phyloP scores from a whole-genome alignment of 2,888 invertebrate genomes.

The Yponomeuta cagnagella region DNA sequence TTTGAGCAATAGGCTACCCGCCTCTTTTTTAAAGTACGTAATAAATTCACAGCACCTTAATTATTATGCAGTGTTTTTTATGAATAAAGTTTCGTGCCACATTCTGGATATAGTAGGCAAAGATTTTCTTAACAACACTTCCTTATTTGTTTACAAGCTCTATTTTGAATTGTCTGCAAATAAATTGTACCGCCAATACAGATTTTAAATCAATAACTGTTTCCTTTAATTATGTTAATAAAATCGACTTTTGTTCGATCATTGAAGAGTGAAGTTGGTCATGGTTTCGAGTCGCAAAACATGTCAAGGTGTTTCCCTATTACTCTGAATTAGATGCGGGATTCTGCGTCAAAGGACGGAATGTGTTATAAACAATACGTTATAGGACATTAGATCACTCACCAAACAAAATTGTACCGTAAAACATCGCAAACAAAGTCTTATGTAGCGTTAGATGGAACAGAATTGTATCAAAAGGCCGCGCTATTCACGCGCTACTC shows the following conservation, averaged over 20 bases:
- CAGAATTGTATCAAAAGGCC: background rate
- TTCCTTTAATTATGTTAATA: background rate
- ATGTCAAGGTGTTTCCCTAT: slow-evolving; percentile 60
- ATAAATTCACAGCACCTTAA: too few relatives aligned
- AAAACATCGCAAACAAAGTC: background rate
- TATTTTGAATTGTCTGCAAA: background rate
- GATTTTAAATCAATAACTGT: background rate
- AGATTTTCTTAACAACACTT: too few relatives aligned
- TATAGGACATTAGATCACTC: background rate
- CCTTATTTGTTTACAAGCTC: background rate
- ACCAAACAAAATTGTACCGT: background rate
- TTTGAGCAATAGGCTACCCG: too few relatives aligned
- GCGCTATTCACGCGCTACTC: background rate
- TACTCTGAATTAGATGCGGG: slow-evolving; percentile 28
- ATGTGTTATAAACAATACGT: background rate
- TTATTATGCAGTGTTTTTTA: too few relatives aligned
- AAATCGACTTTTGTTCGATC: background rate
- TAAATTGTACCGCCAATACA: background rate
- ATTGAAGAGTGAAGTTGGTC: background rate
- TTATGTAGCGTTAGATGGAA: background rate
- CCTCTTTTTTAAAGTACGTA: too few relatives aligned
- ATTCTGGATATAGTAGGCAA: too few relatives aligned
- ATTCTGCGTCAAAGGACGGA: background rate
- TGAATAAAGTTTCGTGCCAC: too few relatives aligned
- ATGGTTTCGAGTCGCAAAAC: slow-evolving; percentile 22